Evolutionary conservation across 2,888 invertebrate species (phyloP), one percentile per base, ranked within the genome.

Genomic region (Anorthoa munda): DNA sequence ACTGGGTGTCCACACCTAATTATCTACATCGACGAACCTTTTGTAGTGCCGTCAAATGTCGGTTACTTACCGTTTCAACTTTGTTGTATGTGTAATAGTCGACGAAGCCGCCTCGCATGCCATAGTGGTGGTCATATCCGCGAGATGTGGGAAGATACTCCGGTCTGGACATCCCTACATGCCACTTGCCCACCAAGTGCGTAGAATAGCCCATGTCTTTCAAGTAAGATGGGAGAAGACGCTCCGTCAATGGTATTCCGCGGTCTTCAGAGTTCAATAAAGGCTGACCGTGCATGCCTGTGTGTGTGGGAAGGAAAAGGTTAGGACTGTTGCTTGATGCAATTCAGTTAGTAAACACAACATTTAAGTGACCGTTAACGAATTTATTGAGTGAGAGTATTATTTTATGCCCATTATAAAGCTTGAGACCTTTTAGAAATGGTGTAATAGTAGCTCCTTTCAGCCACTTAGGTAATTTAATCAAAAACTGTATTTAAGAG

Each of bases 101-200:
- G 64, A 97, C 97, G 79, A 97, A 97, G 0, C 98, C 98, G 64
- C 97, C 97, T 94, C 97, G 97, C 93, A 97, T 98, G 17, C 98
- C 98, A 86, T 98, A 97, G 91, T 98, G 98, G 11, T 97, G 97
- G 88, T 98, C 98, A 90, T 98, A 99, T 9, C 98, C 98, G 69
- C 98, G 97, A 70, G 96, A 96, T 3, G 97, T 97, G 0, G 98
- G 98, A 3, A 98, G 97, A 90, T 97, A 98, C 84, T 97, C 97
- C 68, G 96, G 96, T 70, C 97, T 96, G 80, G 97, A 97, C 95
- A 97, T 98, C 2, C 99, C 99, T 75, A 99, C 97, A 91, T 98
- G 98, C 99, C 99, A 99, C 95, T 99, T 99, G 31, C 99, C 99
- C 15, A 99, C 97, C 46, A 98, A 96, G 91, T 98, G 98, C 0